Base-by-base conservation (phyloP, 64 coral and sea anemone genomes). In the Orbicella faveolata region DNA sequence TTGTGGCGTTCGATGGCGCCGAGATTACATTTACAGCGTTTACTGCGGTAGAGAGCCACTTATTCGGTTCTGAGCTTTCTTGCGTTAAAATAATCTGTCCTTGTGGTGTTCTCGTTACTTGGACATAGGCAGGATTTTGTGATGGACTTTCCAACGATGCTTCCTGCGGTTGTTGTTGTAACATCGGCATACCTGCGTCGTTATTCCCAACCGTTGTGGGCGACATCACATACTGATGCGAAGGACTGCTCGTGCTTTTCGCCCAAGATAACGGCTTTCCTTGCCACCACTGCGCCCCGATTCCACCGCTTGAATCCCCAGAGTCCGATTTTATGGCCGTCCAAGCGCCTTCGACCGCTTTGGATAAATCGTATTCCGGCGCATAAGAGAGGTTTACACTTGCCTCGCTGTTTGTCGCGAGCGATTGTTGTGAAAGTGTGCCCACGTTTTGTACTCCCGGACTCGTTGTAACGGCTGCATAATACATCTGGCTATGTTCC, bases 71-170 rank as follows among this genome's bases (percentile, higher is more conserved):
- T 51, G 74, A 88, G 18, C 76, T 84, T 61, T 97, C 95, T 90
- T 96, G 95, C 0, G 95, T 97, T 36, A 97, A 77, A 62, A 97
- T 94, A 26, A 94, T 93, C 65, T 97, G 95, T 33, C 95, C 95
- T 89, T 97, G 95, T 52, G 88, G 92, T 30, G 87, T 97, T 52
- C 95, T 86, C 23, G 92, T 94, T 12, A 97, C 95, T 87, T 97
- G 95, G 30, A 97, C 90, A 88, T 88, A 97, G 52, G 91, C 90
- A 19, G 95, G 88, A 87, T 84, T 87, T 73, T 92, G 83, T 21
- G 81, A 26, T 0, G 66, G n/a, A 13, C 72, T 92, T 34, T 91
- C 79, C 20, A 70, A 11, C 36, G 80, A 9, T 18, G 73, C 25
- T 76, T 91, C 76, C 51, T 81, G 77, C 63, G 20, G 30, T 66